phyloP scores from a whole-genome alignment of 2,797 vertebrate species.

The Naso thynnoides region DNA sequence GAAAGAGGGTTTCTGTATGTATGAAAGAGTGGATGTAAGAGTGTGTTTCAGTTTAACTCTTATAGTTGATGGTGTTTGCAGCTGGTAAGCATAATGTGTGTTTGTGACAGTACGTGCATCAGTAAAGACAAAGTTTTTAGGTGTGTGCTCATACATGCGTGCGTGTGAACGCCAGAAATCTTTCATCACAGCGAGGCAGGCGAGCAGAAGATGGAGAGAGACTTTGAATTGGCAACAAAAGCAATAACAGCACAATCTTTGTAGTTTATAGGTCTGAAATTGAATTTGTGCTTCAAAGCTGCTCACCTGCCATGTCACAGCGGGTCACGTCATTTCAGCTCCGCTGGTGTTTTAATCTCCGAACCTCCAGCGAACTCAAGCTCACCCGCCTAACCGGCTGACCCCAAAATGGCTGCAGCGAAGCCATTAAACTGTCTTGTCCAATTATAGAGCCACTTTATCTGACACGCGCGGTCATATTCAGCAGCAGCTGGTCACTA shows the following conservation, averaged over 20 bases:
- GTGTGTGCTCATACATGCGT: background rate
- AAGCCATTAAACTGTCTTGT: constrained; percentile 72
- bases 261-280: constrained; percentile 55
- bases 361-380: constrained; percentile 25
- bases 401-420: constrained; percentile 56
- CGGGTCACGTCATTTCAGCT: constrained; percentile 50
- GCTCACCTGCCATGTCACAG: constrained; percentile 55
- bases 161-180: constrained; percentile 27
- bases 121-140: background rate
- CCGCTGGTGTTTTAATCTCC: constrained; percentile 55
- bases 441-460: constrained; percentile 66
- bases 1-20: constrained; percentile 8
- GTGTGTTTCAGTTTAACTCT: constrained; percentile 16
- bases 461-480: constrained; percentile 44
- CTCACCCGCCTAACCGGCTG: constrained; percentile 40
- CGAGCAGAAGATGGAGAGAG: constrained; percentile 29
- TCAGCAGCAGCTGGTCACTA: constrained; percentile 33
- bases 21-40: background rate
- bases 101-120: background rate
- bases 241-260: constrained; percentile 56
- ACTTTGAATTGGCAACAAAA: constrained; percentile 48
- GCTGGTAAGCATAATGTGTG: background rate
- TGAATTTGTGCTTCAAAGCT: constrained; percentile 59
- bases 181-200: constrained; percentile 30
- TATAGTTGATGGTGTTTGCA: constrained; percentile 10